Evolutionary conservation across 2,797 vertebrate genomes (phyloP).

Genomic region (Myripristis murdjan): DNA sequence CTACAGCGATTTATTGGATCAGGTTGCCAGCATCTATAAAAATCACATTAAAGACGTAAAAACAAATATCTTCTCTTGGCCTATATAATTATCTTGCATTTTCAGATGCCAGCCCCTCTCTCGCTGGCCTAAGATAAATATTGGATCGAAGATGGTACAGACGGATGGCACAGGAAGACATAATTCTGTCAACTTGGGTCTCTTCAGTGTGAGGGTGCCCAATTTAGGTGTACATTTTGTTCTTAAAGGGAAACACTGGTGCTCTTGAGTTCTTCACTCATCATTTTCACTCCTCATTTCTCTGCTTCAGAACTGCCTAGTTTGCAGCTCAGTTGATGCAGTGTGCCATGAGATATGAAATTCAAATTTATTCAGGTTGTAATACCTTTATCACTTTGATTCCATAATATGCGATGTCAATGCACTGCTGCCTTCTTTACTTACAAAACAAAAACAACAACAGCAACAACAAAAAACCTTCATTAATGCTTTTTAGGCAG

Average conservation of each 20-base stretch:
- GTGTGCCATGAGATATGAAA: neutral
- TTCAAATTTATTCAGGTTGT: neutral
- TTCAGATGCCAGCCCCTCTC: slow-evolving; percentile 83
- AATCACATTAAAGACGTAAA: slow-evolving; percentile 84
- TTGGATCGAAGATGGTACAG: slow-evolving; percentile 79
- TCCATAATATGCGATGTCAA: neutral
- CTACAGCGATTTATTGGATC: slow-evolving; percentile 84
- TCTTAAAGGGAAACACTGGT: slow-evolving; percentile 64
- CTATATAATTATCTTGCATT: slow-evolving; percentile 87
- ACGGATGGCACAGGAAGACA: slow-evolving; percentile 80
- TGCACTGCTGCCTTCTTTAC: neutral
- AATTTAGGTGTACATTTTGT: slow-evolving; percentile 78
- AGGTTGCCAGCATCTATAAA: slow-evolving; percentile 86
- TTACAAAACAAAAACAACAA: no score
- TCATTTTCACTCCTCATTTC: slow-evolving; percentile 26
- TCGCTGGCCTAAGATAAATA: slow-evolving; percentile 78
- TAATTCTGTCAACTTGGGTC: slow-evolving; percentile 82
- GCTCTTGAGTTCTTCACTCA: slow-evolving; percentile 40
- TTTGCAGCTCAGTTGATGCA: slow-evolving; percentile 2
- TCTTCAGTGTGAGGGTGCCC: slow-evolving; percentile 74
- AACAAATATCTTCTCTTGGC: slow-evolving; percentile 85
- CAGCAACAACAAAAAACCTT: no score
- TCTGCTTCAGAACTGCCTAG: slow-evolving; percentile 2
- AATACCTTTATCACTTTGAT: neutral
- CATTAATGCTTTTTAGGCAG: neutral